These are phyloP conservation scores for Chaetoderma sp. DNA, from an alignment of 2,888 invertebrate species.

Conservation along the genomic window DNA sequence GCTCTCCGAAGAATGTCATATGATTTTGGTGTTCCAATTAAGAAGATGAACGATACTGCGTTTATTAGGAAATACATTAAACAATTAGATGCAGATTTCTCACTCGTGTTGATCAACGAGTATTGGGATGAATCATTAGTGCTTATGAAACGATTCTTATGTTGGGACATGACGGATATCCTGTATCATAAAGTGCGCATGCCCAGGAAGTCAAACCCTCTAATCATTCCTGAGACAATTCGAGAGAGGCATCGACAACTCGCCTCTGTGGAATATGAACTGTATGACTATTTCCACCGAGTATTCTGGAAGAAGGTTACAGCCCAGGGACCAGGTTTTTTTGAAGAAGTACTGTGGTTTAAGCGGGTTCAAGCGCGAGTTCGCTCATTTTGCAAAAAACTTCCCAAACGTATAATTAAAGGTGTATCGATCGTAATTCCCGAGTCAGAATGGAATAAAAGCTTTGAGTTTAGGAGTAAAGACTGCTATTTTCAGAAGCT, in stretches of 20 bases:
- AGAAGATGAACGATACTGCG: background rate
- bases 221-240: background rate
- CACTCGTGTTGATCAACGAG: background rate
- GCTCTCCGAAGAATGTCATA: background rate
- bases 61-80: background rate
- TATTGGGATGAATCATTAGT: constrained; percentile 6
- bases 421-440: too few relatives aligned
- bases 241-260: background rate
- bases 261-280: background rate
- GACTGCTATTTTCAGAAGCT: too few relatives aligned
- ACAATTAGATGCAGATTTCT: background rate
- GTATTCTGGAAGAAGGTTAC: background rate
- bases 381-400: background rate
- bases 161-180: background rate
- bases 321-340: background rate
- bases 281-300: background rate
- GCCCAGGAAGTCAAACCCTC: background rate
- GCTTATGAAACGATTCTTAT: background rate
- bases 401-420: too few relatives aligned
- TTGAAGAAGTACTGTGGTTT: background rate
- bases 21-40: background rate
- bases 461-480: too few relatives aligned
- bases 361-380: background rate
- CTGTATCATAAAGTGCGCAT: background rate
- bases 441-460: too few relatives aligned